Conservation (phyloP, 2,888 invertebrate species). For the Calameuta idolon region DNA sequence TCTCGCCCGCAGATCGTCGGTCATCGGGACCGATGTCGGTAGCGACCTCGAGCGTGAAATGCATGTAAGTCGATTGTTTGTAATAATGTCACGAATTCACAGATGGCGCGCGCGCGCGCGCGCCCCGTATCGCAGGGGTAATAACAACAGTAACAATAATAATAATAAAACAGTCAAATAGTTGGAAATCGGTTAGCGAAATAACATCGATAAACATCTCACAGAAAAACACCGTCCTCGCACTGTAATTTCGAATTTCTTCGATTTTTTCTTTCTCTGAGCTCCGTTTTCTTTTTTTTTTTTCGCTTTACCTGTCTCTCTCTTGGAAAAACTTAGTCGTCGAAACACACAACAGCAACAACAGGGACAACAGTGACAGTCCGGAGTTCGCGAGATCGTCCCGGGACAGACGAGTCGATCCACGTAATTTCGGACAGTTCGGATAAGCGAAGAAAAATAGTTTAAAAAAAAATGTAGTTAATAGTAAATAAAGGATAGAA, state of each 20-base stretch:
- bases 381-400: neutral
- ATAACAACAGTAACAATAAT: neutral
- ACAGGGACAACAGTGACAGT: neutral
- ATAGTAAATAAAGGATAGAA: neutral
- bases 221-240: neutral
- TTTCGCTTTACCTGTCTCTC: neutral
- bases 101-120: neutral
- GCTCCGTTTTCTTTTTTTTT: neutral
- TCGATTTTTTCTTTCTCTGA: neutral
- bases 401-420: neutral
- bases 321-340: neutral
- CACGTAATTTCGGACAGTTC: neutral
- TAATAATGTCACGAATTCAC: neutral
- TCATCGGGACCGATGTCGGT: conserved; percentile 10
- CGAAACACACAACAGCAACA: neutral
- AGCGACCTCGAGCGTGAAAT: conserved; percentile 16
- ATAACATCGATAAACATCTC: neutral
- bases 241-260: neutral
- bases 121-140: neutral
- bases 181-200: neutral
- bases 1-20: conserved; percentile 12
- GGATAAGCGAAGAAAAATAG: neutral
- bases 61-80: neutral
- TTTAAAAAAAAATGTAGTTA: neutral
- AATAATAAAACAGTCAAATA: neutral